phyloP scores from a whole-genome alignment of 64 coral and sea anemone species.

The Stichodactyla helianthus region DNA sequence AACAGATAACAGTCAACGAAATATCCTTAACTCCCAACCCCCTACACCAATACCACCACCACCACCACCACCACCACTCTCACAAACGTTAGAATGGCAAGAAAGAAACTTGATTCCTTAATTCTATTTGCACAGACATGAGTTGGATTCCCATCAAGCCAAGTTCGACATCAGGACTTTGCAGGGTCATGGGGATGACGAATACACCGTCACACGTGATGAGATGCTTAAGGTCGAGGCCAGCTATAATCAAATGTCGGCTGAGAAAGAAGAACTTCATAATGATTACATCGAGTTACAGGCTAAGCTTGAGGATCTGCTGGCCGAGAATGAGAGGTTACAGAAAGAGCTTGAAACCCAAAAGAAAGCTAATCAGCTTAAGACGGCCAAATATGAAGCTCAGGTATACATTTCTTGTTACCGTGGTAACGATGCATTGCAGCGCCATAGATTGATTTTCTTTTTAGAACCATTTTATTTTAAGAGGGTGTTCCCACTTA shows the following conservation, averaged over 20 bases:
- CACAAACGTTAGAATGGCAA: no score
- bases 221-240: slow-evolving; percentile 35
- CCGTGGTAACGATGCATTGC: neutral
- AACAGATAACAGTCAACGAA: no score
- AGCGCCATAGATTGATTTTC: neutral
- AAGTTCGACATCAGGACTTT: slow-evolving; percentile 23
- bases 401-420: neutral
- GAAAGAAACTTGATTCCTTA: neutral
- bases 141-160: slow-evolving; percentile 8
- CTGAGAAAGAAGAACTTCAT: slow-evolving; percentile 17
- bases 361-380: slow-evolving; percentile 18
- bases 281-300: slow-evolving; percentile 33
- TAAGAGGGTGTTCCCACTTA: no score
- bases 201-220: slow-evolving; percentile 29
- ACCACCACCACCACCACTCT: no score
- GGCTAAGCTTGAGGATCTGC: slow-evolving; percentile 15
- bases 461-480: no score
- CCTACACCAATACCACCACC: no score
- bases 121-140: neutral
- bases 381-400: slow-evolving; percentile 22
- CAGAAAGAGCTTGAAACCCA: slow-evolving; percentile 28
- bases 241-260: slow-evolving; percentile 23
- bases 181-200: slow-evolving; percentile 20
- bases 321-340: slow-evolving; percentile 13
- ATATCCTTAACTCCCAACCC: no score